These are phyloP conservation scores for Trachemys scripta DNA, from an alignment of 2,113 vertebrate species.

Conservation along the genomic window DNA sequence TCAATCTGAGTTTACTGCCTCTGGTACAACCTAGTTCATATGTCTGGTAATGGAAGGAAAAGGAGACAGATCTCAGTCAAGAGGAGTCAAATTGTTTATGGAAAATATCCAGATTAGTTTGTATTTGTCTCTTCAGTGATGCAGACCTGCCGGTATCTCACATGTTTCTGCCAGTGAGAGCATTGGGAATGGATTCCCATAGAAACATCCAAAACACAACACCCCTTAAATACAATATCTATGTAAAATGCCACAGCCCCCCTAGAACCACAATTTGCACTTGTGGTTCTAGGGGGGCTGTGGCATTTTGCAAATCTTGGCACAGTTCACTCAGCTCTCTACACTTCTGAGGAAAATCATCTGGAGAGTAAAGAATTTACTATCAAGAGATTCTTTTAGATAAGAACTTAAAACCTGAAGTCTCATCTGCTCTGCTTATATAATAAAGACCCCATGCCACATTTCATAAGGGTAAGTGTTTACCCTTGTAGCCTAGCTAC, in stretches of 20 bases:
- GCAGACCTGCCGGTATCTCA: neutral
- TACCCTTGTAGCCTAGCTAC: neutral
- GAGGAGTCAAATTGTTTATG: slow-evolving; percentile 4
- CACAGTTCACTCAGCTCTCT: neutral
- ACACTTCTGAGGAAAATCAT: slow-evolving; percentile 9
- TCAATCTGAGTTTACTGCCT: neutral
- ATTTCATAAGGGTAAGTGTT: neutral
- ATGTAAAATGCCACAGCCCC: neutral
- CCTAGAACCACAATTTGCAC: neutral
- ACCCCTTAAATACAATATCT: neutral
- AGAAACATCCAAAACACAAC: slow-evolving; percentile 43
- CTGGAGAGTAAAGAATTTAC: neutral
- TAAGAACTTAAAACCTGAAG: slow-evolving; percentile 5
- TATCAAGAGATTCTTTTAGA: neutral
- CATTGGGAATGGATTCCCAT: neutral
- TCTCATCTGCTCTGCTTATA: neutral
- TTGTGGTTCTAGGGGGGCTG: too few relatives aligned
- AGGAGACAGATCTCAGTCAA: neutral
- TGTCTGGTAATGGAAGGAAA: neutral
- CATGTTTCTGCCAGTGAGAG: slow-evolving; percentile 55
- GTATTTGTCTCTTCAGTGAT: neutral
- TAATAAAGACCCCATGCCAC: neutral
- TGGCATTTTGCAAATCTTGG: neutral
- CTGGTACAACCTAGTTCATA: neutral
- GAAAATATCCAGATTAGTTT: slow-evolving; percentile 13